Conservation (phyloP, 2,888 invertebrate genomes). For the Prosopocoilus inquinatus region DNA sequence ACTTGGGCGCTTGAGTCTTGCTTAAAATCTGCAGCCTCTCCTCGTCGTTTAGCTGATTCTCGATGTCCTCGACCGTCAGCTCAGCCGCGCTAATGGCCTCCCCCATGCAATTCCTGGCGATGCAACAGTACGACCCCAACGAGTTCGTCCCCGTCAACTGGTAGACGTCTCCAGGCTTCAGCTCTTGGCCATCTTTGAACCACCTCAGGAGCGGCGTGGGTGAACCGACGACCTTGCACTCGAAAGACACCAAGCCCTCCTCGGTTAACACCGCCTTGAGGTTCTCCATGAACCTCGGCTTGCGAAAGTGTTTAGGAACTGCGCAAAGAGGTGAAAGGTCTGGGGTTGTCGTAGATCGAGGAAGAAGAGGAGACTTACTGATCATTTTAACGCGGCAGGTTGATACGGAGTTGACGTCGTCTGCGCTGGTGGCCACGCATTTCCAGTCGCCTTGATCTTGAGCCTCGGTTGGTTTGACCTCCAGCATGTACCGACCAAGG, state of each 20-base stretch:
- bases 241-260: conserved; percentile 88
- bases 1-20: conserved; percentile 80
- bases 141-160: conserved; percentile 89
- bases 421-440: conserved; percentile 76
- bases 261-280: conserved; percentile 86
- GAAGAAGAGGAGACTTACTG: conserved; percentile 56
- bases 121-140: conserved; percentile 83
- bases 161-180: conserved; percentile 90
- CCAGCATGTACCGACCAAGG: conserved; percentile 75
- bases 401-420: conserved; percentile 73
- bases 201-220: conserved; percentile 84
- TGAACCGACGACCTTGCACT: conserved; percentile 90
- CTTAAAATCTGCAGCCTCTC: conserved; percentile 74
- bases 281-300: conserved; percentile 87
- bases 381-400: conserved; percentile 74
- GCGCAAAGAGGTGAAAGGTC: conserved; percentile 34
- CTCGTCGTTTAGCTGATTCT: conserved; percentile 84
- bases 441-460: conserved; percentile 89
- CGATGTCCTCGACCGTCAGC: conserved; percentile 86
- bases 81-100: conserved; percentile 84
- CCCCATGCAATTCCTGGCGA: conserved; percentile 89
- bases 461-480: conserved; percentile 73
- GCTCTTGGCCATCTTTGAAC: conserved; percentile 91
- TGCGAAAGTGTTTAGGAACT: conserved; percentile 89
- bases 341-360: background rate